Percentiles rank a stretch among this genome's conserved stretches.
Evolutionary conservation across 2,888 invertebrate genomes (phyloP).

Genomic region (Mythimna pallens): DNA sequence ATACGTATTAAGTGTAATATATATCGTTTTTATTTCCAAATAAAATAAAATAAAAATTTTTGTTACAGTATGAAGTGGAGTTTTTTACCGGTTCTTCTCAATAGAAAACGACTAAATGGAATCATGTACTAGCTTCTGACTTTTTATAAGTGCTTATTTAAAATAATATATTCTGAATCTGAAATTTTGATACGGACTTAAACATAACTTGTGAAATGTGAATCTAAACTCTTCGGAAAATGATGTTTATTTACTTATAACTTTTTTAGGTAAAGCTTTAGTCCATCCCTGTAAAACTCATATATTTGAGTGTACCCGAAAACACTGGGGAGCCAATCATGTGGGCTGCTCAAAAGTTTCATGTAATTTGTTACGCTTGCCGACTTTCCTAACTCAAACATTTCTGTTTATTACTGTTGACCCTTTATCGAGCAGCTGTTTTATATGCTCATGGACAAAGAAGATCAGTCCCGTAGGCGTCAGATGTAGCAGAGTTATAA

Average conservation of each 20-base stretch:
- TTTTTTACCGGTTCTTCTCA: too few relatives aligned
- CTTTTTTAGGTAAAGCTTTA: background rate
- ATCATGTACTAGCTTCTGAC: too few relatives aligned
- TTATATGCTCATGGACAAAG: background rate
- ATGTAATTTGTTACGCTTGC: conserved; percentile 23
- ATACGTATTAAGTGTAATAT: too few relatives aligned
- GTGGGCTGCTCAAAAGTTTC: conserved; percentile 31
- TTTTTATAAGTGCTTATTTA: too few relatives aligned
- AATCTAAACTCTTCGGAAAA: too few relatives aligned
- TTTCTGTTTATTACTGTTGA: conserved; percentile 24
- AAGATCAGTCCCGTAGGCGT: conserved; percentile 21
- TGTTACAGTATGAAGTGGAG: too few relatives aligned
- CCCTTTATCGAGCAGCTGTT: conserved; percentile 12
- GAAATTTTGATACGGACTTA: too few relatives aligned
- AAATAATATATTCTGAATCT: too few relatives aligned
- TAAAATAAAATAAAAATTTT: too few relatives aligned
- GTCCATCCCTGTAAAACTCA: conserved; percentile 12
- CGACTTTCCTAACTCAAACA: conserved; percentile 26
- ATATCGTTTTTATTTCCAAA: too few relatives aligned
- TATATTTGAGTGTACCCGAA: conserved; percentile 7
- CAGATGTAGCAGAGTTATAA: background rate
- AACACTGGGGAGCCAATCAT: conserved; percentile 21
- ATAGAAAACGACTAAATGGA: too few relatives aligned
- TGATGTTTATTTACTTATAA: background rate
- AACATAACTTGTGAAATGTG: too few relatives aligned